Evolutionary conservation across 2,888 invertebrate species (phyloP), one percentile per base, ranked within the genome.

Genomic region (Torymus texanus): DNA sequence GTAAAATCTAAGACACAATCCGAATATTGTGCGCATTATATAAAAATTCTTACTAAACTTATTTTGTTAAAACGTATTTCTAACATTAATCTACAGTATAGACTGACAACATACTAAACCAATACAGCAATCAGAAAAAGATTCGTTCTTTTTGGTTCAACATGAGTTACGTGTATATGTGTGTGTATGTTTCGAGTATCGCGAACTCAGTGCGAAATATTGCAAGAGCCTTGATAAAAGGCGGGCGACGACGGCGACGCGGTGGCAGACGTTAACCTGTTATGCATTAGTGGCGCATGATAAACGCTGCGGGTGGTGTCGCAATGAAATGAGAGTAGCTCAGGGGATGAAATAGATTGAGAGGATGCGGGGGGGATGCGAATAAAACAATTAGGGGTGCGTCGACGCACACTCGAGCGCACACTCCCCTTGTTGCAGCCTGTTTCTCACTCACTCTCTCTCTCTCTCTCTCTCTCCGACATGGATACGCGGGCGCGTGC

Each of bases 311-410:
- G 89, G 89, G 89, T 89, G 89, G 89, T 86, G 87, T 86, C 86
- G 84, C 86, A 85, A 87, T 88, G 87, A 88, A 88, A 87, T 84
- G 86, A 86, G 87, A 85, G 87, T 86, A 84, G 87, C 86, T 86
- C 85, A 85, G 83, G 86, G 87, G 88, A 86, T 85, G 87, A 85
- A 88, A 88, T 89, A 88, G 88, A 89, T 88, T 87, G 88, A 88
- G 87, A 86, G 86, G 85, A 85, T 82, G 83, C 85, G 82, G 81
- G 85, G 86, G 85, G 85, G 29, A 29, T 85, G 85, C 85, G 88
- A 89, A 88, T 89, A 88, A 89, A 89, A 89, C 89, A 89, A 89
- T 89, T 89, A 89, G 87, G 86, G 87, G 85, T 86, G 86, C 87
- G 85, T 85, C 86, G 88, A 86, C 85, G 88, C 85, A 88, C 88